Percentiles rank a stretch among this genome's conserved stretches.
Conservation (phyloP, 2,888 invertebrate genomes). For the Oligia latruncula region DNA sequence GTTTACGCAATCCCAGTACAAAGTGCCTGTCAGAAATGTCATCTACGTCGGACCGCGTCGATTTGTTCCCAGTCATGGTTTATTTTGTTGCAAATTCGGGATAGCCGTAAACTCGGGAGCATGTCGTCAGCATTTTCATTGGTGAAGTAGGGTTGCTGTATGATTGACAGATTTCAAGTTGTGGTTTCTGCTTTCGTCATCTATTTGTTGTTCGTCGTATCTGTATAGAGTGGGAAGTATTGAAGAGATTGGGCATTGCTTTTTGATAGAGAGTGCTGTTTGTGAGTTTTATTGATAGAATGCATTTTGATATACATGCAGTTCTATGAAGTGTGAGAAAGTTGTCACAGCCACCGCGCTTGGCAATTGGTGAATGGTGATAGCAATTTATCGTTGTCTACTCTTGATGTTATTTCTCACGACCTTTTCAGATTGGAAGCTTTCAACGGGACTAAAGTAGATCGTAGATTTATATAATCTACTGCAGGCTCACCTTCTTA, state of each 20-base stretch:
- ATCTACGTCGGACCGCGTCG: slow-evolving; percentile 56
- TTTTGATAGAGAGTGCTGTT: slow-evolving; percentile 5
- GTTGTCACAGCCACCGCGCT: not conserved
- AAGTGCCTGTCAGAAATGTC: slow-evolving; percentile 61
- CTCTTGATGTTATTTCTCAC: not conserved
- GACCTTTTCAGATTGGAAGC: not conserved
- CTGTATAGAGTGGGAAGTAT: not conserved
- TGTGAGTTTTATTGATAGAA: not conserved
- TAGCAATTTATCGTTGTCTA: not conserved
- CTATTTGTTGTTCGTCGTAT: not conserved
- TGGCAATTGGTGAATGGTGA: slow-evolving; percentile 8
- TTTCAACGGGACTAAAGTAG: not conserved
- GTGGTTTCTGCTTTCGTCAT: slow-evolving; percentile 12
- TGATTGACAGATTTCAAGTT: slow-evolving; percentile 55
- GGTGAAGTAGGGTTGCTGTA: slow-evolving; percentile 39
- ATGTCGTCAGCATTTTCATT: slow-evolving; percentile 63
- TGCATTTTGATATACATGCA: not conserved
- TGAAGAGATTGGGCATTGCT: not conserved
- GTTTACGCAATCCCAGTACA: slow-evolving; percentile 55
- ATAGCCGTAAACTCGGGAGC: slow-evolving; percentile 53
- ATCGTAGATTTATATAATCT: no score
- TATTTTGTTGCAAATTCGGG: slow-evolving; percentile 70
- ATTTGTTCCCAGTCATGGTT: slow-evolving; percentile 68
- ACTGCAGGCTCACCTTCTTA: not conserved
- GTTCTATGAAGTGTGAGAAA: slow-evolving; percentile 10